Evolutionary conservation across 2,113 vertebrate species (phyloP).

Genomic region (Lycocorax pyrrhopterus): DNA sequence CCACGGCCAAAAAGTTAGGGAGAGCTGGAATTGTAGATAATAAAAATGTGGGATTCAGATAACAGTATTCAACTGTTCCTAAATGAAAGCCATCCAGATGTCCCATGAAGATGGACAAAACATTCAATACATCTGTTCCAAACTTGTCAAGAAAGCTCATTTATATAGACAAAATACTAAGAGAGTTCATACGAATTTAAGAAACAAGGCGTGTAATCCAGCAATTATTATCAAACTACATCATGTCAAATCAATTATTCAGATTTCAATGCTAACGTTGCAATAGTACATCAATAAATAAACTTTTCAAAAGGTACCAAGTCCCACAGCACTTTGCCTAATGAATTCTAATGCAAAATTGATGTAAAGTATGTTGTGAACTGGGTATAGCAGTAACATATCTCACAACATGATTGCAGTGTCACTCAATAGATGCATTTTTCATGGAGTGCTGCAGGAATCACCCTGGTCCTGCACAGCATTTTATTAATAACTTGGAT

Average conservation of each 20-base stretch:
- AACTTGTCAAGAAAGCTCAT: neutral
- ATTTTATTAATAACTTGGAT: neutral
- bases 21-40: neutral
- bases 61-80: neutral
- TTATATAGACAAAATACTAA: neutral
- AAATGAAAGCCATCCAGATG: neutral
- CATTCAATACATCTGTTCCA: neutral
- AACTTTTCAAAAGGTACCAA: neutral
- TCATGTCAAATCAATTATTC: neutral
- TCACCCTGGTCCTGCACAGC: neutral
- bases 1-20: neutral
- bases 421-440: neutral
- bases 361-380: neutral
- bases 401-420: neutral
- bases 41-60: neutral
- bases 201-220: neutral
- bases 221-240: neutral
- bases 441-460: neutral
- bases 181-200: neutral
- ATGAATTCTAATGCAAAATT: neutral
- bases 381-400: neutral
- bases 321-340: neutral
- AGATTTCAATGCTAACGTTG: neutral
- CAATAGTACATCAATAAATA: neutral
- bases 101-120: neutral